phyloP scores from a whole-genome alignment of 2,888 invertebrate genomes.

The Aporophyla nigra region DNA sequence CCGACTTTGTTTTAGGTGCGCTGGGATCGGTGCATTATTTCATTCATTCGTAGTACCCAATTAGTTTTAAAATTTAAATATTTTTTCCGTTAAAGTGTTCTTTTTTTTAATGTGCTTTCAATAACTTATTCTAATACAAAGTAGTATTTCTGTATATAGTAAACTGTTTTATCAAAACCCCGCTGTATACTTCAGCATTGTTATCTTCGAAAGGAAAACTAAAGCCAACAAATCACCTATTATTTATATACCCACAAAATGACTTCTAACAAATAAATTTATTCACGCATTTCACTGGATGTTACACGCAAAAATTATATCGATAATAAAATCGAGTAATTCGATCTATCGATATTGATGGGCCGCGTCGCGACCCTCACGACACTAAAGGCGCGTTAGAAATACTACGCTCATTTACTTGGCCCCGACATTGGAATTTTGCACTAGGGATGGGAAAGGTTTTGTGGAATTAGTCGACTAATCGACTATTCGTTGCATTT shows the following conservation, averaged over 20 bases:
- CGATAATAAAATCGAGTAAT: constrained; percentile 67
- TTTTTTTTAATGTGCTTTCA: no score
- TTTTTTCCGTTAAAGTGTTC: no score
- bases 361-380: constrained; percentile 47
- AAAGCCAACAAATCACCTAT: not conserved
- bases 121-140: no score
- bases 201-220: not conserved
- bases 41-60: no score
- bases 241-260: constrained; percentile 5
- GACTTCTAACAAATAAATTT: constrained; percentile 30
- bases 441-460: constrained; percentile 39
- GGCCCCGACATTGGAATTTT: constrained; percentile 48
- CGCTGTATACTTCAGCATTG: not conserved
- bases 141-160: not conserved
- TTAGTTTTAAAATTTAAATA: no score
- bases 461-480: constrained; percentile 31
- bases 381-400: constrained; percentile 61
- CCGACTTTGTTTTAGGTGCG: no score
- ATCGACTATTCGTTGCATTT: not conserved
- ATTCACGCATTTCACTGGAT: constrained; percentile 39
- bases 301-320: constrained; percentile 59
- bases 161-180: not conserved
- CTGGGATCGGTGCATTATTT: no score
- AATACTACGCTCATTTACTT: constrained; percentile 63
- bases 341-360: constrained; percentile 67